phyloP scores from a whole-genome alignment of 1,140 invertebrate species.

The Aphelenchoides fujianensis region DNA sequence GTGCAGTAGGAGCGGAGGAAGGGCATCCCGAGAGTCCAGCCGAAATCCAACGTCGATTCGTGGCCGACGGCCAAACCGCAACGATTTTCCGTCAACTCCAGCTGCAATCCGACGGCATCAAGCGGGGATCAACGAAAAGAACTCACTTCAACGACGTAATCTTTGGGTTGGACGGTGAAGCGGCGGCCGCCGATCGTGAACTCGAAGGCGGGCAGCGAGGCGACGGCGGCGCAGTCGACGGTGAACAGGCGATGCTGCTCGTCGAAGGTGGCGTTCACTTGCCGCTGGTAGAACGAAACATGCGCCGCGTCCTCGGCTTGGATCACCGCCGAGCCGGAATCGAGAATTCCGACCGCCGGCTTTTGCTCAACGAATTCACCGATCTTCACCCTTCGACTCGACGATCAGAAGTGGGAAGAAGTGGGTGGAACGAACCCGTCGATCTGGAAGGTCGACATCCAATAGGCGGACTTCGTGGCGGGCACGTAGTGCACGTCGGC shows the following conservation, averaged over 20 bases:
- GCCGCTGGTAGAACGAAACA: background rate
- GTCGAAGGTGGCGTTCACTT: background rate
- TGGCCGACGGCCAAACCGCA: background rate
- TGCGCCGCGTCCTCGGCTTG: background rate
- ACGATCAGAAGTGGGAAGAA: background rate
- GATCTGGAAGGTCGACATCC: slow-evolving; percentile 4
- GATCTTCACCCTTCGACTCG: background rate
- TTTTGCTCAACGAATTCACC: background rate
- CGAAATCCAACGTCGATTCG: background rate
- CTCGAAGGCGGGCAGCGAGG: background rate
- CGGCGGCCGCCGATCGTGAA: slow-evolving; percentile 3
- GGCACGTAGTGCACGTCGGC: background rate
- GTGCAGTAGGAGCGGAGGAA: slow-evolving; percentile 6
- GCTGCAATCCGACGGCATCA: background rate
- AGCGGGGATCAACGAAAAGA: too few species aligned
- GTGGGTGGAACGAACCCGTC: slow-evolving; percentile 2
- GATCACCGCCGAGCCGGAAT: background rate
- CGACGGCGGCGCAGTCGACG: background rate
- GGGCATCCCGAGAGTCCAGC: background rate
- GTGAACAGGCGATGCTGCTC: background rate
- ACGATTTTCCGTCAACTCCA: background rate
- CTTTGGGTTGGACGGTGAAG: background rate
- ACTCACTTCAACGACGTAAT: slow-evolving; percentile 5
- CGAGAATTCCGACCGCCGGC: background rate
- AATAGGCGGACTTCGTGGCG: background rate